Conservation (phyloP, 2,113 vertebrate species). For the Lepus americanus region DNA sequence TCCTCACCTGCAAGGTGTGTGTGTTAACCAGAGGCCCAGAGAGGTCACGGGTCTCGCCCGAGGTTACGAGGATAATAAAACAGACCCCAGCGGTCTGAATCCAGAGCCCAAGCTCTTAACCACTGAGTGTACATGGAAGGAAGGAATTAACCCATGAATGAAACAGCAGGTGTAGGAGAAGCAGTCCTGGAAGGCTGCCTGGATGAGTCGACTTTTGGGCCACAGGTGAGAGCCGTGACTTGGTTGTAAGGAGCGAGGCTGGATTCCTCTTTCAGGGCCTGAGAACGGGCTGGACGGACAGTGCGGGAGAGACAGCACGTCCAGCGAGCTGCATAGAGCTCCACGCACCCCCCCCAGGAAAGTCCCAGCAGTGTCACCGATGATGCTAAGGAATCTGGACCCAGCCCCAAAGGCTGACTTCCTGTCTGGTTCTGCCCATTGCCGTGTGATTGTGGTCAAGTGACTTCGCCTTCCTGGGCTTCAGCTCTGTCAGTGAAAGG, state of each 20-base stretch:
- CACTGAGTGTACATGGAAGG: neutral
- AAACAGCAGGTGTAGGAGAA: neutral
- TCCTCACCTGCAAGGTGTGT: neutral
- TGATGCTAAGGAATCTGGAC: neutral
- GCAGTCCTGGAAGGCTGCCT: neutral
- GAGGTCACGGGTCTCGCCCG: neutral
- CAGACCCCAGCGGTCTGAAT: neutral
- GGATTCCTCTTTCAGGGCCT: neutral
- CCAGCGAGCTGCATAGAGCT: neutral
- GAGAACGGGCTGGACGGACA: neutral
- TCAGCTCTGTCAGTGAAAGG: neutral
- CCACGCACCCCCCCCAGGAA: neutral
- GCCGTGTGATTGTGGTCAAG: slow-evolving; percentile 9
- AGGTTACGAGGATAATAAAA: neutral
- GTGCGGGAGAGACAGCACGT: neutral
- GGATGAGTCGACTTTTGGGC: neutral
- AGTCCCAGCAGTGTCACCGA: accelerated
- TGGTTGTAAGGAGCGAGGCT: neutral
- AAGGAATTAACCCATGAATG: neutral
- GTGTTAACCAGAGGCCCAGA: neutral
- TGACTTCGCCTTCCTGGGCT: neutral
- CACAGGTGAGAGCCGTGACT: neutral
- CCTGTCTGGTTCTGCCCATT: neutral
- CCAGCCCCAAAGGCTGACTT: neutral
- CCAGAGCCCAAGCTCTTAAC: neutral